Evolutionary conservation across 2,888 invertebrate species (phyloP), one percentile per base, ranked within the genome.

Genomic region (Leucozona laternaria): DNA sequence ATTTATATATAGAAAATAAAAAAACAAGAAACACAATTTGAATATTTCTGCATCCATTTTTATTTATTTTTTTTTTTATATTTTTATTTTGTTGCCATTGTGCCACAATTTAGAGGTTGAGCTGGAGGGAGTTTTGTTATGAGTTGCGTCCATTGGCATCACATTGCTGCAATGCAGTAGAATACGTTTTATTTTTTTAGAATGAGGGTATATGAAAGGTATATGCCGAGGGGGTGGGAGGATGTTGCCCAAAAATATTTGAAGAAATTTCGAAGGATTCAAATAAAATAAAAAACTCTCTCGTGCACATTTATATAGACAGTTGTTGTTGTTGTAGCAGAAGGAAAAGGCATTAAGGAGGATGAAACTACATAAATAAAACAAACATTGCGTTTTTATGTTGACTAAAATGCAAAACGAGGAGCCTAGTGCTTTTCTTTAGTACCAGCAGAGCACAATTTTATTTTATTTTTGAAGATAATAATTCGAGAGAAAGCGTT

Each of bases 101-200:
- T 62, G 82, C 34, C 50, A 34, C 50, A 48, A 48, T 66, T 66
- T 50, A 66, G 66, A 66, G 50, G 66, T 20, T 50, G 50, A 66
- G 28, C 50, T 66, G 66, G 34, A 53, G 72, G 66, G 66, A 70
- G 77, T 57, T 76, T 64, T 81, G 58, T 83, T 79, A 68, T 70
- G 64, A 50, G 66, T 66, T 66, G 66, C 50, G 66, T 53, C 73
- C 73, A 79, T 70, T 78, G 64, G 75, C 4, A 4, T n/a, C 71
- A 71, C 80, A 80, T 71, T 79, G 84, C 80, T 79, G 84, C 84
- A 84, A 53, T 84, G 84, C 84, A 84, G 84, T 76, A 80, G 71
- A 71, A 64, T 45, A 79, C 50, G 34, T 66, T 66, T 71, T 79
- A 43, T 76, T 45, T 53, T 17, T 17, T 25, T 50, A 53, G 15